phyloP scores from a whole-genome alignment of 2,797 vertebrate genomes.

The Enteromius paludinosus region DNA sequence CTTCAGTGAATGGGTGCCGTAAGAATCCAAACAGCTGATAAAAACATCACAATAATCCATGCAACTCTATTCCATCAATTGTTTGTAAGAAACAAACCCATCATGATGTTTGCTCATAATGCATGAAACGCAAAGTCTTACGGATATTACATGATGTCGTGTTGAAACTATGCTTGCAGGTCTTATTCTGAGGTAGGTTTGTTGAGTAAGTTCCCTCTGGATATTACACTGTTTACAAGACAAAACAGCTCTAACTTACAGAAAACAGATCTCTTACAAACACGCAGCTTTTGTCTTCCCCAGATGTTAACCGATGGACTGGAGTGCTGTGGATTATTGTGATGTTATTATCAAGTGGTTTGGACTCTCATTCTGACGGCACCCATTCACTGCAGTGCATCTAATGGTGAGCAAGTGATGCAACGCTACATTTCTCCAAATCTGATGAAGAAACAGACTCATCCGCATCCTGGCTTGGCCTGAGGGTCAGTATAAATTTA shows the following conservation, averaged over 20 bases:
- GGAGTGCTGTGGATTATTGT: not conserved
- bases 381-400: not conserved
- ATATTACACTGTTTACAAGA: not conserved
- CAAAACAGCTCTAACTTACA: no score
- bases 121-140: not conserved
- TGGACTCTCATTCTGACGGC: not conserved
- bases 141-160: no score
- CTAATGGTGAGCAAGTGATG: not conserved
- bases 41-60: not conserved
- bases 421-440: not conserved
- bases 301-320: not conserved
- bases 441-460: not conserved
- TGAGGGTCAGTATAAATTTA: not conserved
- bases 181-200: no score
- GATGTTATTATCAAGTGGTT: not conserved
- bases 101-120: not conserved
- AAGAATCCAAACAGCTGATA: not conserved
- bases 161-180: no score
- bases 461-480: not conserved
- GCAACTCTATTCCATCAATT: not conserved
- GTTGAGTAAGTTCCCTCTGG: no score
- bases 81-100: not conserved
- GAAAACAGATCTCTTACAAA: not conserved
- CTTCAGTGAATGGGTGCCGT: not conserved
- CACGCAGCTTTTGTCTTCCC: not conserved